A percentile compares a stretch with the other conserved stretches of the same genome.
Evolutionary conservation across 2,113 vertebrate species (phyloP).

Genomic region (Pitta sordida): DNA sequence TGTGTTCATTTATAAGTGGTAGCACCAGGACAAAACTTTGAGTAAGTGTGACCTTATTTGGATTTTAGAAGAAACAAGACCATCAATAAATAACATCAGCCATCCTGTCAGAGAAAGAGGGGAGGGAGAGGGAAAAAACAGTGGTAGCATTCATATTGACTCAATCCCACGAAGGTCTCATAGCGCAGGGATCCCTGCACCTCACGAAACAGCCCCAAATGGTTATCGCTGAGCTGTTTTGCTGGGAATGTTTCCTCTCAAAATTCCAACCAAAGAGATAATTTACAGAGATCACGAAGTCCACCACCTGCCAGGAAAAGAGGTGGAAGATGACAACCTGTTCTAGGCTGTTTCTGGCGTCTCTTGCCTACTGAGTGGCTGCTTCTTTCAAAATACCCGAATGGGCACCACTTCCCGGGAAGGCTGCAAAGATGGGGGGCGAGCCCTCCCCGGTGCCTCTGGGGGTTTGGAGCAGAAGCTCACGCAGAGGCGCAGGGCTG

Average conservation of each 20-base stretch:
- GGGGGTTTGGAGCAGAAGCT: fast-evolving
- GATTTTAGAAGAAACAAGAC: not conserved
- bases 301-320: not conserved
- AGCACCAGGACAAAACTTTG: not conserved
- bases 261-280: not conserved
- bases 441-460: not conserved
- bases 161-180: not conserved
- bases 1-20: not conserved
- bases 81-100: not conserved
- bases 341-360: not conserved
- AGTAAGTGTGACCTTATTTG: not conserved
- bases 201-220: not conserved
- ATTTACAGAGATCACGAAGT: not conserved
- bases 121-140: not conserved
- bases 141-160: fast-evolving
- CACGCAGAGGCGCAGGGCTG: fast-evolving
- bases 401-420: fast-evolving
- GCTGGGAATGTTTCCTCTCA: not conserved
- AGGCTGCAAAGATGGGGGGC: not conserved
- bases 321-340: too few species aligned
- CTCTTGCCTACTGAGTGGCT: not conserved
- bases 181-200: fast-evolving
- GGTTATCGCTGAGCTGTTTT: not conserved
- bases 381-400: not conserved
- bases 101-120: not conserved